Evolutionary conservation across 2,888 invertebrate genomes (phyloP).

Genomic region (Bimastos eiseni): DNA sequence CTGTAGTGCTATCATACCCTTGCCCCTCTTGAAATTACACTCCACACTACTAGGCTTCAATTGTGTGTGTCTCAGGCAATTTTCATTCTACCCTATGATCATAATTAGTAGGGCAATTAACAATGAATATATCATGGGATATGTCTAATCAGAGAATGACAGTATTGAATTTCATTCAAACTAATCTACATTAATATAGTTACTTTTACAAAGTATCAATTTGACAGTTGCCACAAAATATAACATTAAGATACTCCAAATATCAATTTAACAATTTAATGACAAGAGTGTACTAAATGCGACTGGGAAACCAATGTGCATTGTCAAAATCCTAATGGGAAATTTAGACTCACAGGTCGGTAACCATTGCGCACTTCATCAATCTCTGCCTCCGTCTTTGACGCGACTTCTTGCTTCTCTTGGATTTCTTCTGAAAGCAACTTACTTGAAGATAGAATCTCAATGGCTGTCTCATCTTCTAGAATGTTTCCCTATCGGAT

Average conservation of each 20-base stretch:
- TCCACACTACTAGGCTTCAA: neutral
- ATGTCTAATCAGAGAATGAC: neutral
- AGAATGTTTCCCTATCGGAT: conserved; percentile 76
- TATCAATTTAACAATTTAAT: too few species aligned
- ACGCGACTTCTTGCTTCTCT: conserved; percentile 80
- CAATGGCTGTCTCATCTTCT: conserved; percentile 90
- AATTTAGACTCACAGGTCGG: conserved; percentile 54
- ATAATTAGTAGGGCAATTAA: neutral
- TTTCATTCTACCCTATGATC: too few species aligned
- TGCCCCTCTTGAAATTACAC: neutral
- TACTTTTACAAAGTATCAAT: neutral
- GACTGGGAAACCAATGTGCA: neutral
- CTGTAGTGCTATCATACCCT: neutral
- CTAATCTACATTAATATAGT: neutral
- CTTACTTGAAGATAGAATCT: conserved; percentile 77
- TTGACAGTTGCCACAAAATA: too few species aligned
- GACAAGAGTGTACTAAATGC: too few species aligned
- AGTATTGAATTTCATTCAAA: neutral
- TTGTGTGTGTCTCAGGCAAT: neutral
- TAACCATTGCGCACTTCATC: conserved; percentile 60
- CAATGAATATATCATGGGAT: neutral
- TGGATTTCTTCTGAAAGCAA: conserved; percentile 81
- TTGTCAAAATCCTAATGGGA: neutral
- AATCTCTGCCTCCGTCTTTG: conserved; percentile 64
- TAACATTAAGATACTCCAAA: too few species aligned